Evolutionary conservation across 1,140 invertebrate species (phyloP).

Genomic region (Bombus difficillimus): DNA sequence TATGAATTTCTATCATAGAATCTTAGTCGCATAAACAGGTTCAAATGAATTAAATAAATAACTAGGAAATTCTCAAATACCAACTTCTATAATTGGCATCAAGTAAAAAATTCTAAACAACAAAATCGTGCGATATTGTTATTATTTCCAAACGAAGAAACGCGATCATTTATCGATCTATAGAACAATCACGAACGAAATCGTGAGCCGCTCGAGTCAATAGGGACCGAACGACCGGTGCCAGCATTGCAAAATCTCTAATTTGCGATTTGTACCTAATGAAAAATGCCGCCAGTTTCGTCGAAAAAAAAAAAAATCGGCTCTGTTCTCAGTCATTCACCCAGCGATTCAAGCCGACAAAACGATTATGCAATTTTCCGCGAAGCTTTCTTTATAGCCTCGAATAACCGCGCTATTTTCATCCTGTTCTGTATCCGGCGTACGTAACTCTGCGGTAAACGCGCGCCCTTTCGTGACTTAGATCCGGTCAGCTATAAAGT

Average conservation of each 20-base stretch:
- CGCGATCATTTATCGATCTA: not conserved
- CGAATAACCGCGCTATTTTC: constrained; percentile 59
- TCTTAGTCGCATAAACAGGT: no score
- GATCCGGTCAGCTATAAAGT: constrained; percentile 51
- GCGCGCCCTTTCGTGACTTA: constrained; percentile 62
- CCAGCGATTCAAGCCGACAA: constrained; percentile 33
- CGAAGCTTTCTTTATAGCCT: constrained; percentile 53
- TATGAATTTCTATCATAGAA: no score
- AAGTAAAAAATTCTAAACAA: not conserved
- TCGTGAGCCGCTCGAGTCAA: no score
- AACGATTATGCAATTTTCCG: constrained; percentile 66
- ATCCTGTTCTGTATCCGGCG: constrained; percentile 20
- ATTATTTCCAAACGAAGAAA: not conserved
- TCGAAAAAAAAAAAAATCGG: no score
- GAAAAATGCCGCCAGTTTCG: no score
- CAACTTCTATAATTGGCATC: no score
- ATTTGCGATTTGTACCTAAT: no score
- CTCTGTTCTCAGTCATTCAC: constrained; percentile 57
- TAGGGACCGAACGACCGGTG: not conserved
- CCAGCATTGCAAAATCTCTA: not conserved
- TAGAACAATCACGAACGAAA: not conserved
- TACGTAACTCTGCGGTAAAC: constrained; percentile 54
- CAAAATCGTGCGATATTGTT: not conserved
- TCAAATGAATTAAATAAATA: no score
- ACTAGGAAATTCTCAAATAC: no score